Conservation (phyloP, 2,797 vertebrate genomes). For the Poeciliopsis gracilis region DNA sequence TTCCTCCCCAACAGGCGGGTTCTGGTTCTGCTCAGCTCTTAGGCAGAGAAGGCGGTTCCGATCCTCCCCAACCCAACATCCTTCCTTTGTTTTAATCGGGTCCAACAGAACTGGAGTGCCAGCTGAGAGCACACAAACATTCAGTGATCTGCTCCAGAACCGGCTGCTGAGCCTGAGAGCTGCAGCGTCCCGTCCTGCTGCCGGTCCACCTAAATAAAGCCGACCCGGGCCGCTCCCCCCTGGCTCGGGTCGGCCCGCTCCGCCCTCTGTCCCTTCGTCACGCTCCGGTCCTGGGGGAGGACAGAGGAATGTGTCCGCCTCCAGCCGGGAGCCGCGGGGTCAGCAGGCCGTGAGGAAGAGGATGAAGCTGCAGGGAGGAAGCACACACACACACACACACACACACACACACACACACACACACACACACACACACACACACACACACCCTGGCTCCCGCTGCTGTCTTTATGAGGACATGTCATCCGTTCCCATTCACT, state of each 20-base stretch:
- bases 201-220: constrained; percentile 47
- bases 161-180: constrained; percentile 18
- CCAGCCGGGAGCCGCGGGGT: constrained; percentile 54
- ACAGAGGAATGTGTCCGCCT: constrained; percentile 71
- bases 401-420: constrained; percentile 10
- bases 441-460: neutral
- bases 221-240: neutral
- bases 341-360: constrained; percentile 42
- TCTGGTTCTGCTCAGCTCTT: constrained; percentile 44
- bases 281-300: constrained; percentile 63
- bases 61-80: constrained; percentile 57
- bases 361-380: constrained; percentile 16
- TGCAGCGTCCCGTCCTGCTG: constrained; percentile 31
- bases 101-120: neutral
- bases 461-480: constrained; percentile 9
- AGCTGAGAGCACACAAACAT: neutral
- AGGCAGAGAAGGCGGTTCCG: constrained; percentile 38
- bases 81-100: neutral
- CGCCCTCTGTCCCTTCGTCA: constrained; percentile 11
- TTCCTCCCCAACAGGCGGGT: constrained; percentile 67
- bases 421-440: neutral
- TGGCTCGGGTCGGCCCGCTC: neutral
- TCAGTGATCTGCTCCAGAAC: neutral
- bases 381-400: constrained; percentile 7
- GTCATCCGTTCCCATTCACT: neutral